Conservation (phyloP, 2,888 invertebrate genomes). For the Zhengitettix transpicula region DNA sequence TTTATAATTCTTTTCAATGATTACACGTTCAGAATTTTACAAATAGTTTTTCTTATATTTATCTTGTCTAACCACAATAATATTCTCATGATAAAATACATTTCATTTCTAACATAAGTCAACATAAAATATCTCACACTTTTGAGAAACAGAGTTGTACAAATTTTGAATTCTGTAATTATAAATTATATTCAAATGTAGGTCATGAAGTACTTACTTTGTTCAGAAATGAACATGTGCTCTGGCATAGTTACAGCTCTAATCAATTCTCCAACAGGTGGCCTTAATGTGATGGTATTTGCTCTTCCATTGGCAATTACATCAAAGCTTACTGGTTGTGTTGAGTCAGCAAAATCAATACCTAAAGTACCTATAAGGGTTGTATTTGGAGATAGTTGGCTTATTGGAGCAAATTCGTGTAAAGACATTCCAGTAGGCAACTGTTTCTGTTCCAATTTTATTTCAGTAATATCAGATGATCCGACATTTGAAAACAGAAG, state of each 20-base stretch:
- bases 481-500: conserved; percentile 59
- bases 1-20: too few species aligned
- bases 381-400: conserved; percentile 42
- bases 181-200: background rate
- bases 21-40: too few species aligned
- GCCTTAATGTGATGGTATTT: conserved; percentile 39
- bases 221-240: conserved; percentile 50
- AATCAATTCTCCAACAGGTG: conserved; percentile 76
- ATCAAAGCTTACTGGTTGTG: conserved; percentile 70
- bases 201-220: conserved; percentile 26
- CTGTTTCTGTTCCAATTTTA: conserved; percentile 26
- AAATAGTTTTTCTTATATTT: too few species aligned
- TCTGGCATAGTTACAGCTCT: conserved; percentile 62
- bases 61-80: too few species aligned
- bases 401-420: conserved; percentile 56
- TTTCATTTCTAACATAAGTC: conserved; percentile 3
- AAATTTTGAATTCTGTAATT: background rate
- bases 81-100: too few species aligned
- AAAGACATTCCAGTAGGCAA: conserved; percentile 54
- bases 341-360: conserved; percentile 85
- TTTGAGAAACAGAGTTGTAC: background rate
- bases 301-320: conserved; percentile 23
- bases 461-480: conserved; percentile 42
- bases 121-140: background rate
- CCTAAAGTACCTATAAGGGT: conserved; percentile 55